A percentile compares a stretch with the other conserved stretches of the same genome.
phyloP scores from a whole-genome alignment of 2,797 vertebrate species.

The Manis pentadactyla region DNA sequence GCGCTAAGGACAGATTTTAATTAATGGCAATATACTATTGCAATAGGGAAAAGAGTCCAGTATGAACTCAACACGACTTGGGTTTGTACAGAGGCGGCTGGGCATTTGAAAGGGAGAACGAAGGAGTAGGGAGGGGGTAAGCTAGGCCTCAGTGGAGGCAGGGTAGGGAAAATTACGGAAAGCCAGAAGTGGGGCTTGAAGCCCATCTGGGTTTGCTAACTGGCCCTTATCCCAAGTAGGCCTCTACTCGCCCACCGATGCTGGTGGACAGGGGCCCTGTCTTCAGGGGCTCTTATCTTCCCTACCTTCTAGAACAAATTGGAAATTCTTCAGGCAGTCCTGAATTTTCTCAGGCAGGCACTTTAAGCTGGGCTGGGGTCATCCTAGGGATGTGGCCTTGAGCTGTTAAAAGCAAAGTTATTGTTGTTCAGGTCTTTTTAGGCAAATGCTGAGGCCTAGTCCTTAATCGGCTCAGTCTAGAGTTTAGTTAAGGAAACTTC shows the following conservation, averaged over 20 bases:
- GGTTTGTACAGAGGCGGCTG: background rate
- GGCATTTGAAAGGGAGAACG: background rate
- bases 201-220: background rate
- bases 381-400: background rate
- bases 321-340: background rate
- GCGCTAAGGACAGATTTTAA: background rate
- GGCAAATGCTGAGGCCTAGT: background rate
- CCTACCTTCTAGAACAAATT: background rate
- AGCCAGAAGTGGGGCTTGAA: background rate
- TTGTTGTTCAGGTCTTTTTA: background rate
- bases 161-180: background rate
- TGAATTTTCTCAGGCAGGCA: background rate
- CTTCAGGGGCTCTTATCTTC: background rate
- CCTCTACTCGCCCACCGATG: background rate
- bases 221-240: background rate
- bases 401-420: background rate
- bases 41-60: background rate
- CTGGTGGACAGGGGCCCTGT: background rate
- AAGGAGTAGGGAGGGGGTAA: background rate
- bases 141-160: background rate
- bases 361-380: background rate
- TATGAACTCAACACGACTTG: background rate
- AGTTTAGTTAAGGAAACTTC: background rate
- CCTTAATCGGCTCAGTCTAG: background rate
- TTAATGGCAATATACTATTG: background rate